A percentile compares a stretch with the other conserved stretches of the same genome.
phyloP scores from a whole-genome alignment of 2,113 vertebrate species.

The Callorhinus ursinus region DNA sequence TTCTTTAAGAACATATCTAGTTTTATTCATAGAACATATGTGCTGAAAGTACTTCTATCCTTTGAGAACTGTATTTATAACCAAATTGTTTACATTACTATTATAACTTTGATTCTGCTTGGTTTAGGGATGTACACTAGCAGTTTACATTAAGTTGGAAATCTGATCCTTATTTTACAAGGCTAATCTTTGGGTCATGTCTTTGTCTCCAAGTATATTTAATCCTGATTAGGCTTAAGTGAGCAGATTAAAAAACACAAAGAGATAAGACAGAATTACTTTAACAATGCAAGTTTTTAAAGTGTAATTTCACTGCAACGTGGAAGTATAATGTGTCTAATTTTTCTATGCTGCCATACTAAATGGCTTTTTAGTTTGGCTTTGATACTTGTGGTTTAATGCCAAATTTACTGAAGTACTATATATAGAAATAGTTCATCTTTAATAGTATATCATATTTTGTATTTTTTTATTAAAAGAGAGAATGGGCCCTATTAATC shows the following conservation, averaged over 20 bases:
- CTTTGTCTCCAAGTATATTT: slow-evolving; percentile 58
- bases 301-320: slow-evolving; percentile 17
- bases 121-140: slow-evolving; percentile 33
- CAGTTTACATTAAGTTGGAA: slow-evolving; percentile 66
- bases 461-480: background rate
- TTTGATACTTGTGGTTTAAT: slow-evolving; percentile 12
- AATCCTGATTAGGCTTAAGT: slow-evolving; percentile 69
- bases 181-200: slow-evolving; percentile 60
- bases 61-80: background rate
- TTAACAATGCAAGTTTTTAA: slow-evolving; percentile 54
- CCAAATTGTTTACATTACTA: slow-evolving; percentile 23
- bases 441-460: background rate
- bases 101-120: background rate
- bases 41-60: background rate
- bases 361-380: slow-evolving; percentile 51
- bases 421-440: slow-evolving; percentile 33
- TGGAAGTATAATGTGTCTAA: background rate
- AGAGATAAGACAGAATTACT: slow-evolving; percentile 41
- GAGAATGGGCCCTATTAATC: background rate
- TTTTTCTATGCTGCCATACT: slow-evolving; percentile 44
- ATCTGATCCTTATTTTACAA: slow-evolving; percentile 57
- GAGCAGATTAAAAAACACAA: slow-evolving; percentile 58
- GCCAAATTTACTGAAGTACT: background rate
- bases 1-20: slow-evolving; percentile 33
- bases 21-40: slow-evolving; percentile 32